Conservation (phyloP, 2,113 vertebrate species). For the Pangasianodon gigas region DNA sequence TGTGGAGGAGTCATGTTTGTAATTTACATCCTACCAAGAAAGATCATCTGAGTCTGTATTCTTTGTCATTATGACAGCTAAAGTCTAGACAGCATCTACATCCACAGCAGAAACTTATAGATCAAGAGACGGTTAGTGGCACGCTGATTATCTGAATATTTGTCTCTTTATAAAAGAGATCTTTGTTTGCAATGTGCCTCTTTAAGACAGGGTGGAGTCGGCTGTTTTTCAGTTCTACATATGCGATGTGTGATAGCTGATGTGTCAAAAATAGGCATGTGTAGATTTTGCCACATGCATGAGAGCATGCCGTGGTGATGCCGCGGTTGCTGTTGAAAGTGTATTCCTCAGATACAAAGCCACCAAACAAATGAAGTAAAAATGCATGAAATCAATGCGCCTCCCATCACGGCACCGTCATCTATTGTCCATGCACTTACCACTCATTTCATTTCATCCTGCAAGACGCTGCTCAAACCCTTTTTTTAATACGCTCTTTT, state of each 20-base stretch:
- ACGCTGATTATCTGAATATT: not conserved
- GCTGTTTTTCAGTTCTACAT: not conserved
- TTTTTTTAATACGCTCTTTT: not conserved
- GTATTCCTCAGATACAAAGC: not conserved
- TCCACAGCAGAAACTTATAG: not conserved
- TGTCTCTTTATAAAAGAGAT: not conserved
- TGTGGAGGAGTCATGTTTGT: no score
- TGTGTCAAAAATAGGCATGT: constrained; percentile 23
- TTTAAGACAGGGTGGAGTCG: not conserved
- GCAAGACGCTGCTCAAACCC: not conserved
- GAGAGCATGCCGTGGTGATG: not conserved
- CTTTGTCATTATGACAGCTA: no score
- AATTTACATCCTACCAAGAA: no score
- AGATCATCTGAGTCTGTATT: not conserved
- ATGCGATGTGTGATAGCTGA: not conserved
- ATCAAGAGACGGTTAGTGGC: not conserved
- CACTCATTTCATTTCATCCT: not conserved
- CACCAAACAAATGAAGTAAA: not conserved
- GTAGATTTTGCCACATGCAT: not conserved
- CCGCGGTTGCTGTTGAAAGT: not conserved
- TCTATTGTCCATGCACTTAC: not conserved
- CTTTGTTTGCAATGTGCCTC: not conserved
- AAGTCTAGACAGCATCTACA: not conserved
- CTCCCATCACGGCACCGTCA: not conserved
- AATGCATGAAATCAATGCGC: not conserved